phyloP scores from a whole-genome alignment of 2,888 invertebrate species.

The Andrena marginata region DNA sequence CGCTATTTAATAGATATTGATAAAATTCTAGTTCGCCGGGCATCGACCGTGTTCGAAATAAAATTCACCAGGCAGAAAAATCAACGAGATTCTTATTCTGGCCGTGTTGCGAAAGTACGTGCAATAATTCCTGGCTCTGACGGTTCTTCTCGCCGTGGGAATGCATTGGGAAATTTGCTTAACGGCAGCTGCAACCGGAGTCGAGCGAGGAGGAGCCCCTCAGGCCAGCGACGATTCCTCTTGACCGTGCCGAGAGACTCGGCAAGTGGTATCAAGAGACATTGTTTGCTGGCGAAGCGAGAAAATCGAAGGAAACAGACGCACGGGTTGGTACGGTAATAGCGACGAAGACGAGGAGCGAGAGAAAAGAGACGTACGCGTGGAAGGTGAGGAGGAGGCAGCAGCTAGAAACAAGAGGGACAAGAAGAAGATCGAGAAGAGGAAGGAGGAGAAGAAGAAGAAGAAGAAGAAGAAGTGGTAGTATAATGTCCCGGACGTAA shows the following conservation, averaged over 20 bases:
- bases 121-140: conserved; percentile 31
- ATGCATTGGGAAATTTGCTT: conserved; percentile 65
- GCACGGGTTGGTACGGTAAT: conserved; percentile 50
- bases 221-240: conserved; percentile 56
- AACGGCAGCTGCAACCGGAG: conserved; percentile 61
- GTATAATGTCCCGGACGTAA: conserved; percentile 68
- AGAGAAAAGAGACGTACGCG: conserved; percentile 47
- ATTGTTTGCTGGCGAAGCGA: conserved; percentile 62
- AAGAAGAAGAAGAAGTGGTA: conserved; percentile 31
- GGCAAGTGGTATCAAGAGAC: conserved; percentile 52
- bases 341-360: conserved; percentile 36
- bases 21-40: too few species aligned
- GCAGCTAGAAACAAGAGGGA: conserved; percentile 6
- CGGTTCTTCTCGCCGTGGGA: conserved; percentile 54
- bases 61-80: neutral
- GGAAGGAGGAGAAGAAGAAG: neutral
- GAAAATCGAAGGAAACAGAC: conserved; percentile 60
- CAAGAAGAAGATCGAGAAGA: conserved; percentile 11
- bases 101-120: neutral
- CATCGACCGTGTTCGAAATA: too few species aligned
- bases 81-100: neutral
- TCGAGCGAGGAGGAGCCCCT: conserved; percentile 22
- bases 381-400: conserved; percentile 28
- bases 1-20: too few species aligned
- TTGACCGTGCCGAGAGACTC: conserved; percentile 35